phyloP scores from a whole-genome alignment of 2,797 vertebrate species.

The Sphenopsis melanotis region DNA sequence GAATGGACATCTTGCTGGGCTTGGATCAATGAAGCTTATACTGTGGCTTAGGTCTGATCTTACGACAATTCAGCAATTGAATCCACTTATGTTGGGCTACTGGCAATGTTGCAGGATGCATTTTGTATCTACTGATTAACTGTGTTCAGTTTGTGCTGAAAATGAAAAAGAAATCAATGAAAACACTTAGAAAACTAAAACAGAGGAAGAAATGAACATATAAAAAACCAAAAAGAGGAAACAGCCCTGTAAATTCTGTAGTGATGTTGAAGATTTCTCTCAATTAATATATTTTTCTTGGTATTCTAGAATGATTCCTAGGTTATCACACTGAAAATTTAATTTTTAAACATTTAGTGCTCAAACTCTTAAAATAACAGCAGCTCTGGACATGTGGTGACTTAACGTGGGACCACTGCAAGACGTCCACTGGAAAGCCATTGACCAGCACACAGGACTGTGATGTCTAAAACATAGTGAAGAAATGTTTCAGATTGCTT shows the following conservation, averaged over 20 bases:
- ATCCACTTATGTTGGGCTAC: constrained; percentile 43
- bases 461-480: background rate
- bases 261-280: background rate
- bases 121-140: constrained; percentile 21
- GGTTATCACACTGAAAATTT: background rate
- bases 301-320: background rate
- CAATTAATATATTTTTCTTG: background rate
- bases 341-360: background rate
- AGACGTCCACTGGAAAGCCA: background rate
- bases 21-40: constrained; percentile 68
- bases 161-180: constrained; percentile 55
- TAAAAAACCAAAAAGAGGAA: background rate
- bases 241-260: background rate
- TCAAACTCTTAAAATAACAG: background rate
- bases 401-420: background rate
- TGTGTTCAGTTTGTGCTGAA: constrained; percentile 38
- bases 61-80: constrained; percentile 44
- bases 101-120: constrained; percentile 34
- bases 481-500: background rate
- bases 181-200: constrained; percentile 39
- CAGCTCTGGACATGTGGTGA: background rate
- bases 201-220: background rate
- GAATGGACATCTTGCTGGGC: constrained; percentile 58
- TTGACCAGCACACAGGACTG: background rate
- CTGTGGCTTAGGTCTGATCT: constrained; percentile 64